Evolutionary conservation across 2,888 invertebrate genomes (phyloP), one percentile per base, ranked within the genome.

Genomic region (Lycia hirtaria): DNA sequence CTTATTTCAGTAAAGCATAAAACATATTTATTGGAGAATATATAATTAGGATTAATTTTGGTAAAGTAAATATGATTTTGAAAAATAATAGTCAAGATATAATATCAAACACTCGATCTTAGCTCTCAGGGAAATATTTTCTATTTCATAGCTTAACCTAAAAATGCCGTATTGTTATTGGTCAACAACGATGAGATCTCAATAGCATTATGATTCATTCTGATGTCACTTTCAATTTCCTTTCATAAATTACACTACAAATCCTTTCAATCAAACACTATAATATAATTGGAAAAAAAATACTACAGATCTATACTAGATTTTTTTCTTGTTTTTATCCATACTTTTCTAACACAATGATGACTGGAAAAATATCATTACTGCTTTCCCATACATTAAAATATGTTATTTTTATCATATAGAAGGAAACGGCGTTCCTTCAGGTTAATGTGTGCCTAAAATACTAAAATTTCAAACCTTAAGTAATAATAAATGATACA

Each of bases 151-250:
- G 70, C 88, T 90, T 89, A 91, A 83, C 85, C 88, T 90, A 92
- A 83, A 92, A 92, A 91, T 91, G 91, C 92, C 85, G 87, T 89
- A 88, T 85, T 90, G 87, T 89, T 91, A 90, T 91, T 92, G 91
- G 90, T 91, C 90, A 80, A 88, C 85, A 88, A 88, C 90, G 91
- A 87, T 92, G 91, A 92, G 91, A 91, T 92, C 91, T 90, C 88
- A 85, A 87, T 86, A 86, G 85, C 83, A 82, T 85, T 80, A 83
- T 81, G 81, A 83, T 85, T 84, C 83, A 82, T 81, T 73, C 83
- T 85, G 83, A 86, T 82, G 80, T 81, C 80, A 78, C 80, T 77
- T 81, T 74, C 76, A 83, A 82, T 83, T 84, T 85, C 69, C 71
- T 77, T 77, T 82, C 78, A 78, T 81, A 72, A 80, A 74, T 43